Conservation (phyloP, 2,888 invertebrate species). For the Noctuana brunneofusca region DNA sequence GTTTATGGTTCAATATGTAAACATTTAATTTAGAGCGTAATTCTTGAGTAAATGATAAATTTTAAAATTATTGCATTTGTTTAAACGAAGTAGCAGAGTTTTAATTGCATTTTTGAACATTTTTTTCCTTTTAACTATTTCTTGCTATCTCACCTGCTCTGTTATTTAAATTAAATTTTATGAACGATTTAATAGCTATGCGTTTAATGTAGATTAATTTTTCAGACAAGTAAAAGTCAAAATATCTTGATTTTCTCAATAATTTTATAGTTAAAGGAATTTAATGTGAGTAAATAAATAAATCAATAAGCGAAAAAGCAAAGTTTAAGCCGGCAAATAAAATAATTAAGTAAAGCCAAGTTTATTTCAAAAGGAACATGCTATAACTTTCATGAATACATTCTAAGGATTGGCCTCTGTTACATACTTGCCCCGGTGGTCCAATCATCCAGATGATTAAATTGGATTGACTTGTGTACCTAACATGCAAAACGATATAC, state of each 20-base stretch:
- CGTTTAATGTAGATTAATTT: no score
- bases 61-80: not conserved
- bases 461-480: slow-evolving; percentile 75
- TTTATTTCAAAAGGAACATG: not conserved
- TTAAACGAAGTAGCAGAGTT: not conserved
- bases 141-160: not conserved
- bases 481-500: slow-evolving; percentile 80
- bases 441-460: slow-evolving; percentile 81
- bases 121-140: not conserved
- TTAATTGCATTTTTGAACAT: no score
- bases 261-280: no score
- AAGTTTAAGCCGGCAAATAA: no score
- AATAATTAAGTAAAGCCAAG: not conserved
- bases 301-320: no score
- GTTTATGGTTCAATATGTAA: slow-evolving; percentile 25
- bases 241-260: no score
- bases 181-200: not conserved
- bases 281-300: no score
- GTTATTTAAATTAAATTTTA: not conserved
- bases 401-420: slow-evolving; percentile 67
- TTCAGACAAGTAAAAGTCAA: no score
- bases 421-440: slow-evolving; percentile 73
- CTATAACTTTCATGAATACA: slow-evolving; percentile 36
- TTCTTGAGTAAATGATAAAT: slow-evolving; percentile 23
- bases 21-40: slow-evolving; percentile 19